Base-by-base conservation (phyloP, 2,113 vertebrate genomes). In the Glaucidium brasilianum region DNA sequence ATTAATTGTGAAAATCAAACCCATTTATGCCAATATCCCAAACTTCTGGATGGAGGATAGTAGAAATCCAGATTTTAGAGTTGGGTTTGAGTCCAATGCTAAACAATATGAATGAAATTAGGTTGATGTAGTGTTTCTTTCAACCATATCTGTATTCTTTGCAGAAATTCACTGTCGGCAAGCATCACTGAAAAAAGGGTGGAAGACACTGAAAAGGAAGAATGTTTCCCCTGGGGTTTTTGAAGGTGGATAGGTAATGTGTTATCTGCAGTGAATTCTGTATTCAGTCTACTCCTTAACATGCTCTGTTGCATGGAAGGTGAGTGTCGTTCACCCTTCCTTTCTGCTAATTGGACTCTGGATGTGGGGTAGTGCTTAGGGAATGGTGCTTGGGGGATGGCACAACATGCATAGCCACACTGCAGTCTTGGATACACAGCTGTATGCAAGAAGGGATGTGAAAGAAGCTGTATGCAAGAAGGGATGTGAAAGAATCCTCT, bases 401-500 rank as follows among this genome's bases (percentile, higher is more conserved):
- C 50, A 80, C 68, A 56, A 34, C 14, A 41, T 1, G 2, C 0
- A 11, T n/a, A 68, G 9, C 6, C 1, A 0, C 18, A 15, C 43
- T 5, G 11, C 21, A 27, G 16, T 25, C 50, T 59, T 59, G 53
- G 17, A 9, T 27, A 8, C 30, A 18, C 11, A 20, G 22, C 34
- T 74, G 6, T 32, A 3, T 12, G 22, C 15, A 45, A 45, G 35
- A 64, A 43, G 58, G 23, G 9, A 2, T 63, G 20, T 56, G 49
- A 87, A n/a, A 0, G 1, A 56, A 20, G 22, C 34, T 74, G 6
- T 32, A 3, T 12, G 22, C 15, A 45, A 45, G 35, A 64, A 43
- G 58, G 23, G 9, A 2, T 63, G 20, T 56, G 49, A 87, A n/a
- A 0, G 35, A 52, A 35, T 41, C 30, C 17, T 39, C 35, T 35